Evolutionary conservation across 2,113 vertebrate genomes (phyloP).

Genomic region (Podarcis cretensis): DNA sequence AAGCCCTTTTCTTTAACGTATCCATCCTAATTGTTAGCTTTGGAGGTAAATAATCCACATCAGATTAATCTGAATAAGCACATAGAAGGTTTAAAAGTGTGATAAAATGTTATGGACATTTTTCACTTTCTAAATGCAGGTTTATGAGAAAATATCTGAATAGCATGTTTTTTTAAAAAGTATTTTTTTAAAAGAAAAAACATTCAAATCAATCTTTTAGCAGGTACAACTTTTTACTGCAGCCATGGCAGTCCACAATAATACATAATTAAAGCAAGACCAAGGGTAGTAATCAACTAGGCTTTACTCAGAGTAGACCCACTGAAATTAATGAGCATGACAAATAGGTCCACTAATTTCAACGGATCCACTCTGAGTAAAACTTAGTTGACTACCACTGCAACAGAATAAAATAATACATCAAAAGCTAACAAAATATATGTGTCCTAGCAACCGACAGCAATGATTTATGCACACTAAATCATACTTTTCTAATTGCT

Average conservation of each 20-base stretch:
- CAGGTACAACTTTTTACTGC: neutral
- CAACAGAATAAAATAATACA: too few species aligned
- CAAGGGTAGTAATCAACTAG: too few species aligned
- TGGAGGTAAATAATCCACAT: neutral
- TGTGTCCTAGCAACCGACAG: neutral
- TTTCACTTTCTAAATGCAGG: neutral
- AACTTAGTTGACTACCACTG: too few species aligned
- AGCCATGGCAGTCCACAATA: neutral
- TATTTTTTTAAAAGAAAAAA: too few species aligned
- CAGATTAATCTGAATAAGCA: neutral
- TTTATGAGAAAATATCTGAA: neutral
- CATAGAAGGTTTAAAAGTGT: neutral
- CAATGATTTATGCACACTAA: neutral
- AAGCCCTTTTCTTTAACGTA: neutral
- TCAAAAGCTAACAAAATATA: too few species aligned
- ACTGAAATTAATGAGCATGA: too few species aligned
- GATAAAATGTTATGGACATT: neutral
- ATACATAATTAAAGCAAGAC: neutral
- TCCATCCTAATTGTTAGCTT: neutral
- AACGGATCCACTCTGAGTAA: too few species aligned
- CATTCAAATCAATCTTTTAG: neutral
- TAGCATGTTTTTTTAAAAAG: neutral
- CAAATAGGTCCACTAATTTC: too few species aligned
- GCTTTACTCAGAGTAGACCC: too few species aligned
- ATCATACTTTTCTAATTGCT: neutral